Percentiles rank a stretch among this genome's conserved stretches.
phyloP scores from a whole-genome alignment of 2,113 vertebrate species.

The Phyllostomus discolor region DNA sequence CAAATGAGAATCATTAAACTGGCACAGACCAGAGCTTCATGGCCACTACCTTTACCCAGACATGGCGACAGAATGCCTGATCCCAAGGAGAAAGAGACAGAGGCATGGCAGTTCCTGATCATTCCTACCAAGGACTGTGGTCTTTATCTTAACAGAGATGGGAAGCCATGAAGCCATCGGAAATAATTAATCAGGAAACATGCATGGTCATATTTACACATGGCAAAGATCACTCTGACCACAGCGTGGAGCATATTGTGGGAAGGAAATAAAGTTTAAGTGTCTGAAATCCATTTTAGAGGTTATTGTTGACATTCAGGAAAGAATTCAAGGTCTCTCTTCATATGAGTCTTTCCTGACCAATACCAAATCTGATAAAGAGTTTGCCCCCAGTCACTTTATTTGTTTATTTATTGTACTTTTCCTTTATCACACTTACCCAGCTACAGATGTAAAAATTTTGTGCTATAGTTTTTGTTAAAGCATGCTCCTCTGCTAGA shows the following conservation, averaged over 20 bases:
- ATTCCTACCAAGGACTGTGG: not conserved
- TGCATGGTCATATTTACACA: not conserved
- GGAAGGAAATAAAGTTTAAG: not conserved
- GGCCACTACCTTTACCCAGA: not conserved
- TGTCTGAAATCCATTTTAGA: not conserved
- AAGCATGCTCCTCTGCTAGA: not conserved
- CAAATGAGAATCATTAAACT: not conserved
- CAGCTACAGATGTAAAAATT: not conserved
- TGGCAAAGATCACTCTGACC: not conserved
- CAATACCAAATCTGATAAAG: not conserved
- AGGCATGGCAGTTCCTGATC: not conserved
- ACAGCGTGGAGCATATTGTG: not conserved
- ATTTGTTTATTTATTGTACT: not conserved
- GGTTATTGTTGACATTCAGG: not conserved
- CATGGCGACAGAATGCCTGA: not conserved
- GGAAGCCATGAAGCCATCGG: not conserved
- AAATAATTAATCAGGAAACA: not conserved
- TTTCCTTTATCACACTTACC: not conserved
- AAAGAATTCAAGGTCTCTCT: not conserved
- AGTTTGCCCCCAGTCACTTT: not conserved
- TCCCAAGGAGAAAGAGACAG: not conserved
- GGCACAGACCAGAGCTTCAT: not conserved
- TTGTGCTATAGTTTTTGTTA: not conserved
- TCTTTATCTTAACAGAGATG: not conserved
- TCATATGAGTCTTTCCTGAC: not conserved